Base-by-base conservation (phyloP, 2,888 invertebrate genomes). In the Polyploca ridens region DNA sequence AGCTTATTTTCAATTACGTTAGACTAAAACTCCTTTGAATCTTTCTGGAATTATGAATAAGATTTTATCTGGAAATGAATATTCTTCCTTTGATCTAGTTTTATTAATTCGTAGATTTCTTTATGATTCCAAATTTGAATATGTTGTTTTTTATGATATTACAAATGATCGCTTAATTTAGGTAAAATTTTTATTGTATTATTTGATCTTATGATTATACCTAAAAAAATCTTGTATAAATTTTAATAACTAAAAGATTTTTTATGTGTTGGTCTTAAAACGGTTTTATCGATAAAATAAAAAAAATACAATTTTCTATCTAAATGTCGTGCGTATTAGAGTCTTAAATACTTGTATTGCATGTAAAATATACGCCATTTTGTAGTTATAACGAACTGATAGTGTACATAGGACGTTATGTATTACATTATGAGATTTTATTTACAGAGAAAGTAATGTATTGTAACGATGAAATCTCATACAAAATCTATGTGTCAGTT, bases 241-340 rank as follows among this genome's bases (percentile, higher is more conserved):
- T 41, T 3, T 41, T 41, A 13, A 0, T 7, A 41, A 41, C 4
- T 2, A 41, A 7, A 41, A 4, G 4, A 10, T 7, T 41, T 46
- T n/a, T n/a, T n/a, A n/a, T n/a, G 14, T 19, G 10, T 54, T 14
- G n/a, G 10, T 62, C 63, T 69, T 71, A 73, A 68, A 70, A 68
- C 75, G 78, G 81, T 82, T 76, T 77, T 76, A 76, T 73, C 70
- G 69, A 74, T 69, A 33, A 73, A 65, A 72, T 70, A 73, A 38
- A 38, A 41, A 13, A 41, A 13, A 41, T 41, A 13, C 13, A 71
- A 69, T 73, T 78, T 78, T 78, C 74, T 78, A 81, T 87, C 85
- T 88, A 73, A 80, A 78, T 88, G 88, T 87, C 75, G 88, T 89
- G 85, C 80, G 87, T 88, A 84, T 79, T 87, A 88, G 88, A 84